phyloP scores from a whole-genome alignment of 2,797 vertebrate genomes.

The Sebastes vulpes region DNA sequence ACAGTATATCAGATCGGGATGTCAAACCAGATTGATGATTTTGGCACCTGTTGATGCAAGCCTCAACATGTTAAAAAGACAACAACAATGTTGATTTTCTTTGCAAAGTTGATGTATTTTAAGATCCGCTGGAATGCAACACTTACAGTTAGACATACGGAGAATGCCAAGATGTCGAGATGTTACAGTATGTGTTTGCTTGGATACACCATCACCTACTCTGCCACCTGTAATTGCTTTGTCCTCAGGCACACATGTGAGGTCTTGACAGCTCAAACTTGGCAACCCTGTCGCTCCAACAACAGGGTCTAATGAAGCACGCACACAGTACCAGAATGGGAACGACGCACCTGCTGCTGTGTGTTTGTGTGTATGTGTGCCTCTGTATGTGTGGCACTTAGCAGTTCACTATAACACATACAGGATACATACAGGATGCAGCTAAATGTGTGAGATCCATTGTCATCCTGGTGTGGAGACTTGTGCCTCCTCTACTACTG shows the following conservation, averaged over 20 bases:
- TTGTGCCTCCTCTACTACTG: not conserved
- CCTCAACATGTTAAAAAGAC: not conserved
- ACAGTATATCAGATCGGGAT: slow-evolving; percentile 13
- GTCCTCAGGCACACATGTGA: slow-evolving; percentile 63
- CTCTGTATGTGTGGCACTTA: slow-evolving; percentile 1
- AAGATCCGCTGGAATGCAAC: not conserved
- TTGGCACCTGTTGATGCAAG: not conserved
- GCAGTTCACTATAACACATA: slow-evolving; percentile 1
- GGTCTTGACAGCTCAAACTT: slow-evolving; percentile 69
- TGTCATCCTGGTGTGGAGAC: slow-evolving; percentile 12
- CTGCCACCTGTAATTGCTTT: slow-evolving; percentile 73
- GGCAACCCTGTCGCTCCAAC: slow-evolving; percentile 54
- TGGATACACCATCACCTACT: slow-evolving; percentile 39
- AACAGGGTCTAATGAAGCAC: slow-evolving; percentile 73
- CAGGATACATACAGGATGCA: not conserved
- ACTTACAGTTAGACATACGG: not conserved
- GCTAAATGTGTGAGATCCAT: not conserved
- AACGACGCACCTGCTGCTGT: slow-evolving; percentile 35
- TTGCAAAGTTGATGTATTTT: not conserved
- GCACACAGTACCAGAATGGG: slow-evolving; percentile 26
- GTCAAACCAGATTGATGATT: slow-evolving; percentile 1
- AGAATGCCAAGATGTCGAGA: slow-evolving; percentile 1
- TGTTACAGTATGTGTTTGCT: slow-evolving; percentile 16
- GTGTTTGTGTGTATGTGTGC: not conserved
- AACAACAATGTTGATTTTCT: not conserved